phyloP scores from a whole-genome alignment of 1,140 invertebrate species.

The Drosophila subpulchrella region DNA sequence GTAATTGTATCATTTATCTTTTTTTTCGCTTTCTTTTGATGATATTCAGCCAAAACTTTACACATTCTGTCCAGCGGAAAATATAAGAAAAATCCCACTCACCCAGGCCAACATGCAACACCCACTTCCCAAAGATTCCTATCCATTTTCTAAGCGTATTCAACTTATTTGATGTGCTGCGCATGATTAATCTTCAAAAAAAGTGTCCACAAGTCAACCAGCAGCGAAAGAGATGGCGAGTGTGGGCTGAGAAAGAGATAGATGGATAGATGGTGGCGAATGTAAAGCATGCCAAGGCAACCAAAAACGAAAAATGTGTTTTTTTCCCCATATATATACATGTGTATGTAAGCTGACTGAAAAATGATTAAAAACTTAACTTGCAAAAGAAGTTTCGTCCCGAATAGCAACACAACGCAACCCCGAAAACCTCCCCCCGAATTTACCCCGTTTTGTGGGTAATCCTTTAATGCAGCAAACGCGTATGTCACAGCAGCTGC shows the following conservation, averaged over 20 bases:
- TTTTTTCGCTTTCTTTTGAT: conserved; percentile 4
- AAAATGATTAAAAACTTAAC: conserved; percentile 77
- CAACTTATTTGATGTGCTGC: conserved; percentile 62
- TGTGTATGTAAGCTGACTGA: conserved; percentile 52
- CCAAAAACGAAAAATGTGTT: conserved; percentile 52
- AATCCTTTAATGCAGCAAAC: conserved; percentile 74
- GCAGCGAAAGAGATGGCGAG: conserved; percentile 7
- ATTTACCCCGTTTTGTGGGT: conserved; percentile 51
- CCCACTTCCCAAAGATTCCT: conserved; percentile 25
- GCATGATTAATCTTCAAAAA: conserved; percentile 65
- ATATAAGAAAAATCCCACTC: conserved; percentile 6
- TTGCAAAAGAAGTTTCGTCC: conserved; percentile 66
- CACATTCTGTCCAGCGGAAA: conserved; percentile 13
- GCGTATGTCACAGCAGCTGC: conserved; percentile 74
- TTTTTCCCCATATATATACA: conserved; percentile 6
- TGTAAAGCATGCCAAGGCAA: conserved; percentile 47
- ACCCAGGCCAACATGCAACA: conserved; percentile 16
- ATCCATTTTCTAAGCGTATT: conserved; percentile 45
- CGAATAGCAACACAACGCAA: conserved; percentile 25
- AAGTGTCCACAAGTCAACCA: conserved; percentile 13
- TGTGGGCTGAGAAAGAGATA: conserved; percentile 32
- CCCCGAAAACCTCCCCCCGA: not conserved
- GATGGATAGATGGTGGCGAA: conserved; percentile 33
- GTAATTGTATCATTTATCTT: conserved; percentile 40
- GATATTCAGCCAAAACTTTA: conserved; percentile 22